Percentiles rank a stretch among this genome's conserved stretches.
These are phyloP conservation scores for Hemibagrus wyckioides DNA, from an alignment of 2,113 vertebrate genomes.

Conservation along the genomic window DNA sequence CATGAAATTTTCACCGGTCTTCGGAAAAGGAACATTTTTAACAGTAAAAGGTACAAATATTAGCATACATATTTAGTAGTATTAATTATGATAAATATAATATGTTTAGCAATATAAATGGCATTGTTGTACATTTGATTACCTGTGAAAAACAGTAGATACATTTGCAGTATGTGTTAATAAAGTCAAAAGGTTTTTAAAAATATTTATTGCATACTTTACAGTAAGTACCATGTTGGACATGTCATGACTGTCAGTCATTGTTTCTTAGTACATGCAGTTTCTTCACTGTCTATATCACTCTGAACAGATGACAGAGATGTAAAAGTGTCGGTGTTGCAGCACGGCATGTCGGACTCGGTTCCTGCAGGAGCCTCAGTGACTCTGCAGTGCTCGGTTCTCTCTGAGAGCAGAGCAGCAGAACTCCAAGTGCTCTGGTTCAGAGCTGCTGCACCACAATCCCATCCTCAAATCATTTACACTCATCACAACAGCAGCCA, in stretches of 20 bases:
- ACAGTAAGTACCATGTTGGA: no score
- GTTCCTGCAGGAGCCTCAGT: conserved; percentile 7
- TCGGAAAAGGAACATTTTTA: conserved; percentile 2
- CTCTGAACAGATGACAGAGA: neutral
- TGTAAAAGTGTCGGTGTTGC: neutral
- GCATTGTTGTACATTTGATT: neutral
- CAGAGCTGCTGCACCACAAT: conserved; percentile 23
- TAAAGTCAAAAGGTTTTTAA: neutral
- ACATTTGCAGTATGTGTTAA: neutral
- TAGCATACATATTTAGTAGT: neutral
- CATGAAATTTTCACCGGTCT: neutral
- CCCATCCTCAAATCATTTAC: conserved; percentile 49
- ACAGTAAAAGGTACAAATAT: neutral
- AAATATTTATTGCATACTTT: no score
- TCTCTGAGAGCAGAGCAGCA: conserved; percentile 8
- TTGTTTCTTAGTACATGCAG: neutral
- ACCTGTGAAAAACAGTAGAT: no score
- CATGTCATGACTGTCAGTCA: no score
- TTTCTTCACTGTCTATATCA: neutral
- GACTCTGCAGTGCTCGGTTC: conserved; percentile 58
- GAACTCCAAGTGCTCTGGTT: conserved; percentile 48
- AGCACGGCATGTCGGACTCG: neutral
- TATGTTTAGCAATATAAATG: no score
- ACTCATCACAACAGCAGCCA: conserved; percentile 17
- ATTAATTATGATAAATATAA: neutral